Percentiles rank a stretch among this genome's conserved stretches.
Conservation (phyloP, 2,888 invertebrate species). For the Brenthis ino region DNA sequence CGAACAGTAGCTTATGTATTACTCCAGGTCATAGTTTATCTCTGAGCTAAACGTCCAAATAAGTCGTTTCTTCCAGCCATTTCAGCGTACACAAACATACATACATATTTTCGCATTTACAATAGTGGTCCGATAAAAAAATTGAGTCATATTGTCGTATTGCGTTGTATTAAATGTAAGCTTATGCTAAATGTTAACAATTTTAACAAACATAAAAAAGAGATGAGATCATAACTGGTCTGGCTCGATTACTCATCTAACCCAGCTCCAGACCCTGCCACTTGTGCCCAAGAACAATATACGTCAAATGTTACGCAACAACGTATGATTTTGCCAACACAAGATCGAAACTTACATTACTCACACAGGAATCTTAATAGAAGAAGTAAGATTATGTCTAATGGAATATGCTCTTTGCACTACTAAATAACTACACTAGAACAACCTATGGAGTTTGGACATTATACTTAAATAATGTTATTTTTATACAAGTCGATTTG, state of each 20-base stretch:
- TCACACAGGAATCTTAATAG: constrained; percentile 35
- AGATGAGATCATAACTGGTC: constrained; percentile 39
- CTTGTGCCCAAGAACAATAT: constrained; percentile 37
- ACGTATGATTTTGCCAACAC: constrained; percentile 36
- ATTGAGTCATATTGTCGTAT: too few species aligned
- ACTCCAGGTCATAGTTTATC: too few species aligned
- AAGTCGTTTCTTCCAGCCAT: too few species aligned
- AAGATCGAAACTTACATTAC: constrained; percentile 18
- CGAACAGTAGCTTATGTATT: too few species aligned
- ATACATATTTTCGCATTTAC: too few species aligned
- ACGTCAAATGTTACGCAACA: constrained; percentile 30
- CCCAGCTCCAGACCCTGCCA: constrained; percentile 37
- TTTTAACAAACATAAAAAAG: constrained; percentile 20
- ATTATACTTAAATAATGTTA: too few species aligned
- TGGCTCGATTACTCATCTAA: constrained; percentile 38
- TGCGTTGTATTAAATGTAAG: constrained; percentile 4
- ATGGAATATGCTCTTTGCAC: constrained; percentile 25
- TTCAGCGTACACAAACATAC: too few species aligned
- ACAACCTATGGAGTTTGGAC: too few species aligned
- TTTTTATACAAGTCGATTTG: not conserved
- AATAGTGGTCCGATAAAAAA: too few species aligned
- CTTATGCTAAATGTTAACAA: constrained; percentile 16
- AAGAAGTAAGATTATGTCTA: constrained; percentile 45
- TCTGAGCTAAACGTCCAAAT: too few species aligned
- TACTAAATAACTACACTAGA: not conserved